Percentiles rank a stretch among this genome's conserved stretches.
These are phyloP conservation scores for Epistrophella euchroma DNA, from an alignment of 2,888 invertebrate genomes.

Conservation along the genomic window DNA sequence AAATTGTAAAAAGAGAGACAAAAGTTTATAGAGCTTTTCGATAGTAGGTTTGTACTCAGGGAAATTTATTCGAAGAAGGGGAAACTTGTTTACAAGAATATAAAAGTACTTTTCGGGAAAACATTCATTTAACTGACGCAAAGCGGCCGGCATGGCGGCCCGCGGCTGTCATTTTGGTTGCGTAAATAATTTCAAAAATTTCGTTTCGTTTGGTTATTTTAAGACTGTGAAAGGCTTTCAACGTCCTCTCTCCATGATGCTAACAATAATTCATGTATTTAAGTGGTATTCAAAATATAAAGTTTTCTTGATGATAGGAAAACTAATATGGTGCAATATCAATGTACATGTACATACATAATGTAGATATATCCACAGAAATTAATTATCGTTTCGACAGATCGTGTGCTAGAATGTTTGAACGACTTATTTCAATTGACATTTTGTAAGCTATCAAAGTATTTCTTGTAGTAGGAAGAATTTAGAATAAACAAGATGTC, in stretches of 20 bases:
- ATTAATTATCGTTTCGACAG: conserved; percentile 37
- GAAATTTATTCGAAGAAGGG: conserved; percentile 21
- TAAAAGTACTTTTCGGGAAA: neutral
- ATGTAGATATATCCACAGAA: conserved; percentile 22
- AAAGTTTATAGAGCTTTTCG: conserved; percentile 12
- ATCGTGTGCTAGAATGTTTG: conserved; percentile 10
- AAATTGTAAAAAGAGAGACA: conserved; percentile 32
- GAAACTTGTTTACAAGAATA: neutral
- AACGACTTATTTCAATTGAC: conserved; percentile 18
- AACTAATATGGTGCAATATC: conserved; percentile 38
- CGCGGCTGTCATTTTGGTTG: neutral
- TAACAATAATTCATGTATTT: conserved; percentile 15
- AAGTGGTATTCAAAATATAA: conserved; percentile 22
- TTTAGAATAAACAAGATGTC: neutral
- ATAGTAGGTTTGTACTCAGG: too few species aligned
- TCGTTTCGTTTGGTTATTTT: conserved; percentile 5
- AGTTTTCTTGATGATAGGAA: conserved; percentile 26
- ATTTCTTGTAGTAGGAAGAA: neutral
- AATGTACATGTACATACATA: too few species aligned
- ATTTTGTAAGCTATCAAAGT: conserved; percentile 6
- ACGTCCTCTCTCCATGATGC: neutral
- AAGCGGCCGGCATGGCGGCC: neutral
- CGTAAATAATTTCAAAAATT: conserved; percentile 15
- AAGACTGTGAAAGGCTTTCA: conserved; percentile 33
- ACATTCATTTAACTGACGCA: neutral